Base-by-base conservation (phyloP, 2,888 invertebrate genomes). In the Drosophila recens region DNA sequence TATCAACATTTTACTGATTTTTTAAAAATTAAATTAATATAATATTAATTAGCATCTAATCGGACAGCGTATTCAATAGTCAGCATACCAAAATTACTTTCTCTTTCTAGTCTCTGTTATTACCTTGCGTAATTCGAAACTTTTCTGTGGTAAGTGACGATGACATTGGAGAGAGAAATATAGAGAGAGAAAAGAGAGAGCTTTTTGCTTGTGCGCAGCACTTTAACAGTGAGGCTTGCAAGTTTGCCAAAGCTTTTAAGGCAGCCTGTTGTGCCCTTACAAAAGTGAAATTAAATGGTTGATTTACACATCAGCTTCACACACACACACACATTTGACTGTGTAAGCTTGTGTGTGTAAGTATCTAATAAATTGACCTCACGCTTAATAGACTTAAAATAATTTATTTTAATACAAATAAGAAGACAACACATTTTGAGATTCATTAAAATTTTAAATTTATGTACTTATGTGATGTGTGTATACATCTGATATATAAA, bases 211-310 rank as follows among this genome's bases (percentile, higher is more conserved):
- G 9, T 62, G 77, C 65, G 72, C 72, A 66, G 58, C 51, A 34
- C 38, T 62, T 75, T 63, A 75, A 67, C 69, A 58, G 53, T 65
- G 49, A 51, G 73, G 71, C 74, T 67, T 67, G 36, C 51, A 64
- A 61, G 62, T 57, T 46, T 54, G 15, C 4, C 8, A 54, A 73
- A 72, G 73, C 81, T 77, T 72, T 80, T 8, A 53, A 57, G 36
- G 46, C 63, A 61, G 71, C 72, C 75, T 69, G 76, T 70, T 69
- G 57, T 61, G 30, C 36, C 17, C 27, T 42, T 33, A 30, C 33
- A 15, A 49, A 43, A 23, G n/a, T 53, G 3, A 15, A 48, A 49
- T 43, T 4, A 34, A 54, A 30, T 56, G 33, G 43, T 34, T 59
- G 54, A 67, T 36, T 73, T 73, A 51, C 57, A 52, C 5, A 56